phyloP scores from a whole-genome alignment of 2,113 vertebrate species.

The Hyperopisus bebe region DNA sequence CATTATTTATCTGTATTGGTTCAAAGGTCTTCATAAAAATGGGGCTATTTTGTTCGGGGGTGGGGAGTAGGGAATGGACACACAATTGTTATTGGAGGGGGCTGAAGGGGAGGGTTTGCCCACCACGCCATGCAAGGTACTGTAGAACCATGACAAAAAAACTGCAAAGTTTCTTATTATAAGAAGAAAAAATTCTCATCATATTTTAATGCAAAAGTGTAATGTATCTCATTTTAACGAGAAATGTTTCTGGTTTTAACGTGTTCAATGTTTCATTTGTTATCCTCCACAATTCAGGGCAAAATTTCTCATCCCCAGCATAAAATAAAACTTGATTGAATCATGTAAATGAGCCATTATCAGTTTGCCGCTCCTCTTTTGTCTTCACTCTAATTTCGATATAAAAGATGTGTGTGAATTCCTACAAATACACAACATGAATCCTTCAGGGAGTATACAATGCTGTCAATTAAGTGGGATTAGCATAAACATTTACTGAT shows the following conservation, averaged over 20 bases:
- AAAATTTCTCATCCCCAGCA: neutral
- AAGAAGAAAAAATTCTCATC: neutral
- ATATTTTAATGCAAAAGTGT: neutral
- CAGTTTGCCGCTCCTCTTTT: neutral
- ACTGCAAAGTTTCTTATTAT: neutral
- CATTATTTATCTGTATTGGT: neutral
- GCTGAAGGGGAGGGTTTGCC: neutral
- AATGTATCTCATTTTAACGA: neutral
- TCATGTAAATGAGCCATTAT: neutral
- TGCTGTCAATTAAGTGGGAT: neutral
- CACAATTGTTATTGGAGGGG: neutral
- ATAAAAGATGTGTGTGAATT: too few species aligned
- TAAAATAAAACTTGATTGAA: neutral
- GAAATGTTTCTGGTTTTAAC: neutral
- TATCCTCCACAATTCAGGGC: neutral
- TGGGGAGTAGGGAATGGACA: neutral
- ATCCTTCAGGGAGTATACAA: neutral
- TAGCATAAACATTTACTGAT: conserved; percentile 12
- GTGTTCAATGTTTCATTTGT: neutral
- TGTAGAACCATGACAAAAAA: neutral
- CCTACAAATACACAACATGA: neutral
- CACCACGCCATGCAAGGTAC: neutral
- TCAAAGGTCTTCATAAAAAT: too few species aligned
- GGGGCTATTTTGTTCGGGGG: too few species aligned
- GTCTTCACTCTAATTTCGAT: neutral